Percentiles rank a stretch among this genome's conserved stretches.
These are phyloP conservation scores for Propithecus perrieri DNA, from an alignment of 2,797 vertebrate species.

Conservation along the genomic window DNA sequence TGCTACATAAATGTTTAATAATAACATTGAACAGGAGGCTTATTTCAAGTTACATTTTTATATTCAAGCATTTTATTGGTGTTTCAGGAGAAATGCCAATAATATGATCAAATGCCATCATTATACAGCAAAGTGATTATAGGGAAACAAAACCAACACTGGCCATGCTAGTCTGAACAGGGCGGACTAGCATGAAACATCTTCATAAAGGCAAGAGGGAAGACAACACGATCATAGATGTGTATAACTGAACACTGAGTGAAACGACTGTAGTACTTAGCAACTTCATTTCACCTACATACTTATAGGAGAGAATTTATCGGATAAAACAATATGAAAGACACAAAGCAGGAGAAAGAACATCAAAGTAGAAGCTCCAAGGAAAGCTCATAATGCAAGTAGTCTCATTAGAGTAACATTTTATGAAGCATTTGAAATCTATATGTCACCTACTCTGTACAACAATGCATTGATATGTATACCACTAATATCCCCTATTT, in stretches of 20 bases:
- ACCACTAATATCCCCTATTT: background rate
- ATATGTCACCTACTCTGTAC: background rate
- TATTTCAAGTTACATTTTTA: slow-evolving; percentile 63
- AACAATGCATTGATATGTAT: background rate
- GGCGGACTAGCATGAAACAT: background rate
- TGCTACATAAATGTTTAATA: slow-evolving; percentile 69
- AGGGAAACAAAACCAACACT: slow-evolving; percentile 29
- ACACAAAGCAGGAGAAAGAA: background rate
- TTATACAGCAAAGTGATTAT: background rate
- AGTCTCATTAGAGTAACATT: background rate
- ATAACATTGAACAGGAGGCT: slow-evolving; percentile 49
- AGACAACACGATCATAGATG: background rate
- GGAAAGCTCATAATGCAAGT: background rate
- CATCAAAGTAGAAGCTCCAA: background rate
- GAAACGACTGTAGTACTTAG: background rate
- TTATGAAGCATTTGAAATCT: background rate
- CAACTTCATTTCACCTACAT: background rate
- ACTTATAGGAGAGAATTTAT: background rate
- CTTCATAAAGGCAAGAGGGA: background rate
- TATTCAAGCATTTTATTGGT: slow-evolving; percentile 56
- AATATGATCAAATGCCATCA: slow-evolving; percentile 42
- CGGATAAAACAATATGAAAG: background rate
- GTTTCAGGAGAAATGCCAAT: slow-evolving; percentile 55
- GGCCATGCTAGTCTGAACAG: background rate
- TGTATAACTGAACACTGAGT: background rate